phyloP scores from a whole-genome alignment of 2,888 invertebrate genomes.

The Lasioglossum lativentre region DNA sequence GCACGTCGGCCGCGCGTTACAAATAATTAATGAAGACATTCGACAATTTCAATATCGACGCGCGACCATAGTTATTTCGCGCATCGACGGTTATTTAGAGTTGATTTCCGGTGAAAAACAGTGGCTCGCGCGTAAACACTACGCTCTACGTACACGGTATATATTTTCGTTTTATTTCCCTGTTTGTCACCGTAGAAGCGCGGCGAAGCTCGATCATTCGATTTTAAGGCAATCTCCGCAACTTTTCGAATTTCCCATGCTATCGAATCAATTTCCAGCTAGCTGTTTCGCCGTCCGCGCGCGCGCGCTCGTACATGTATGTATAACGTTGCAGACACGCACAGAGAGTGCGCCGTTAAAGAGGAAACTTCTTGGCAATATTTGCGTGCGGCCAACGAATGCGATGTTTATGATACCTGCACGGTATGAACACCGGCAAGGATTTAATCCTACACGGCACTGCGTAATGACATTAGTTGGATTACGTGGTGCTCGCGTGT shows the following conservation, averaged over 20 bases:
- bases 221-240: neutral
- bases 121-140: neutral
- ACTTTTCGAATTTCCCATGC: neutral
- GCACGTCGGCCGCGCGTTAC: neutral
- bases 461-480: conserved; percentile 69
- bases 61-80: neutral
- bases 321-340: neutral
- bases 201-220: neutral
- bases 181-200: neutral
- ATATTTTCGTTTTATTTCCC: neutral
- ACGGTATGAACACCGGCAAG: conserved; percentile 50
- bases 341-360: neutral
- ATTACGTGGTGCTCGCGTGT: conserved; percentile 63
- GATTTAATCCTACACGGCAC: conserved; percentile 66
- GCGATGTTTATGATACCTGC: conserved; percentile 62
- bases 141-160: neutral
- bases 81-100: neutral
- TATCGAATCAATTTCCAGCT: conserved; percentile 1
- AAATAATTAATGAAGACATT: neutral
- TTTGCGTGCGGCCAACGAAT: conserved; percentile 36
- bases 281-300: neutral
- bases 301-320: neutral
- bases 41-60: neutral
- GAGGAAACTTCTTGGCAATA: conserved; percentile 14
- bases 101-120: neutral